Percentiles rank a stretch among this genome's conserved stretches.
Conservation (phyloP, 2,113 vertebrate genomes). For the Hippocampus guttulatus region DNA sequence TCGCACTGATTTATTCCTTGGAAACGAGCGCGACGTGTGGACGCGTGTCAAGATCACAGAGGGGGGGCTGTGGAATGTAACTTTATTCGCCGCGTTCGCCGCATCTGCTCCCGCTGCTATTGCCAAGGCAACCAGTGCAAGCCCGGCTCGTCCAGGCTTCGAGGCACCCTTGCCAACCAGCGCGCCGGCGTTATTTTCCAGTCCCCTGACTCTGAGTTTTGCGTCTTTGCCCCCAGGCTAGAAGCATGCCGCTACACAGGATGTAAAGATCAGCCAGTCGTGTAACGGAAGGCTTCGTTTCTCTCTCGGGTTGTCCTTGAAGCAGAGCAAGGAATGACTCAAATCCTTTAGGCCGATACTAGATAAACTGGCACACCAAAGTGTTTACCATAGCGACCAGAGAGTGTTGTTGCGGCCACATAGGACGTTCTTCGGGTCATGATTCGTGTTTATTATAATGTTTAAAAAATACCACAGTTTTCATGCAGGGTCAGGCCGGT, state of each 20-base stretch:
- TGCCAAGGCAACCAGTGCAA: slow-evolving; percentile 41
- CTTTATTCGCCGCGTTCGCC: slow-evolving; percentile 31
- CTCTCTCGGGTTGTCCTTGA: slow-evolving; percentile 14
- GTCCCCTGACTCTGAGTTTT: slow-evolving; percentile 24
- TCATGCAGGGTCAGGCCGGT: no score
- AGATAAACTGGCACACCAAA: slow-evolving; percentile 33
- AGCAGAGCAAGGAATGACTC: slow-evolving; percentile 13
- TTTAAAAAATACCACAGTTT: no score
- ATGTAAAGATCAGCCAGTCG: slow-evolving; percentile 52
- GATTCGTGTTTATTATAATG: no score
- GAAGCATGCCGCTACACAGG: slow-evolving; percentile 16
- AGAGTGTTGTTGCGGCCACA: no score
- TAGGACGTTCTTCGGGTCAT: no score
- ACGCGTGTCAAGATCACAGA: slow-evolving; percentile 2
- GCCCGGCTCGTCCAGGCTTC: slow-evolving; percentile 45
- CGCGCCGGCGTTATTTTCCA: slow-evolving; percentile 23
- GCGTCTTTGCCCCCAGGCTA: slow-evolving; percentile 12
- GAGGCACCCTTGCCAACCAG: slow-evolving; percentile 39
- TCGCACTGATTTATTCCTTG: not conserved
- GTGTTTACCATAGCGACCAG: not conserved
- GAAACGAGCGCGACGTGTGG: not conserved
- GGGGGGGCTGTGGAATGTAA: slow-evolving; percentile 18
- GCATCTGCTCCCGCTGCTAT: slow-evolving; percentile 52
- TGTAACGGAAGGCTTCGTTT: not conserved
- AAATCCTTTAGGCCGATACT: slow-evolving; percentile 18